Base-by-base conservation (phyloP, 2,113 vertebrate species). In the Dasyprocta punctata region DNA sequence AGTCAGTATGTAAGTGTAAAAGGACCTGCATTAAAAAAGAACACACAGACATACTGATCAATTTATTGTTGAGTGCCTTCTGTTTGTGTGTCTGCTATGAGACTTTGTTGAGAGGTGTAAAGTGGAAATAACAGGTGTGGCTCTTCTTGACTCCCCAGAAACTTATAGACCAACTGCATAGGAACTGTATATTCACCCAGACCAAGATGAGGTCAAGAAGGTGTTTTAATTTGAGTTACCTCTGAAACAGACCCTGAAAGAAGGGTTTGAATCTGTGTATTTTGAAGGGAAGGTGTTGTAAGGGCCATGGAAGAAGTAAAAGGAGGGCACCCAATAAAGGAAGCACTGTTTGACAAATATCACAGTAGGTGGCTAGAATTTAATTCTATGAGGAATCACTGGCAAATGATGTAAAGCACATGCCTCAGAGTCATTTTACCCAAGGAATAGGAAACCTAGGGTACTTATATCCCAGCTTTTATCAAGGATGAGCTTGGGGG, bases 1-100 rank as follows among this genome's bases (percentile, higher is more conserved):
- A 86, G 56, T 95, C 28, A 65, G 49, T 36, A 41, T 88, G n/a
- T 96, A 90, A 65, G n/a, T 94, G 28, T 88, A 44, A 90, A 92
- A 96, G 38, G 6, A 49, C 30, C 17, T 54, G 10, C 20, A 80
- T 56, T 87, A 81, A 24, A 94, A 92, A 63, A 65, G 33, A 92
- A 41, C 69, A 65, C 63, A 56, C 8, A 83, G 71, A n/a, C 69
- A 65, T 69, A 56, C 8, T 89, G 71, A 84, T 41, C 49, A 85
- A 77, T 87, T 60, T 92, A 80, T 81, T 95, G 10, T 30, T 71
- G 19, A 58, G 20, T 54, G 2, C 17, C n/a, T 86, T 96, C 47
- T 90, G n/a, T 93, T 84, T 49, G 2, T 26, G 33, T 95, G 78
- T 24, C 65, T 90, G 60, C 14, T 83, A 47, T 16, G 78, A 36